Base-by-base conservation (phyloP, 2,888 invertebrate species). In the Pegoplata infirma region DNA sequence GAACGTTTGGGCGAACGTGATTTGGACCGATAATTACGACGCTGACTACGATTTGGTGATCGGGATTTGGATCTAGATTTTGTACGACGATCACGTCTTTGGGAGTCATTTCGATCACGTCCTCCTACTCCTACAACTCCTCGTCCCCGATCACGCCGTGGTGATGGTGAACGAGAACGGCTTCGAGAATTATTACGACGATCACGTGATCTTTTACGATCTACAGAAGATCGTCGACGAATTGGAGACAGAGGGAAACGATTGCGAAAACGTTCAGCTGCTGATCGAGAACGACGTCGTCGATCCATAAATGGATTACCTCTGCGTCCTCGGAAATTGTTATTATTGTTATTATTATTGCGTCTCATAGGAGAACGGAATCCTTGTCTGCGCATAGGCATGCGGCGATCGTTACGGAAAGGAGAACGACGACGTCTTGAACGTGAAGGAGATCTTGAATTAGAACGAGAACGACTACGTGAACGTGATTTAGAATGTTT, bases 291-390 rank as follows among this genome's bases (percentile, higher is more conserved):
- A 17, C 87, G 84, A 40, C 88, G 84, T 17, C 85, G 83, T 0
- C 87, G 83, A 76, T 88, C 88, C 1, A 83, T 84, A 71, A 88
- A 89, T 0, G 86, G 86, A 77, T 88, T 87, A 2, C 85, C 86
- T n/a, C 87, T 83, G 32, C 84, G 83, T 23, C 80, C 80, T 10
- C 82, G 81, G 36, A 85, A 85, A 58, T 84, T 84, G 8, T n/a
- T n/a, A n/a, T n/a, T n/a, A n/a, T n/a, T n/a, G n/a, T n/a, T n/a
- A n/a, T n/a, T n/a, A n/a, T 75, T 76, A 51, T 75, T 75, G 12
- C 87, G 85, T 3, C 87, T 82, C 1, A 83, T 81, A 3, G 89
- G 88, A 1, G 88, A 87, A 3, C 87, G 85, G 63, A 85, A 84
- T 25, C 84, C 85, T 28, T 81, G 80, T 6, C 88, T 81, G 4